A percentile compares a stretch with the other conserved stretches of the same genome.
phyloP scores from a whole-genome alignment of 2,113 vertebrate genomes.

The Sinocyclocheilus anophthalmus region DNA sequence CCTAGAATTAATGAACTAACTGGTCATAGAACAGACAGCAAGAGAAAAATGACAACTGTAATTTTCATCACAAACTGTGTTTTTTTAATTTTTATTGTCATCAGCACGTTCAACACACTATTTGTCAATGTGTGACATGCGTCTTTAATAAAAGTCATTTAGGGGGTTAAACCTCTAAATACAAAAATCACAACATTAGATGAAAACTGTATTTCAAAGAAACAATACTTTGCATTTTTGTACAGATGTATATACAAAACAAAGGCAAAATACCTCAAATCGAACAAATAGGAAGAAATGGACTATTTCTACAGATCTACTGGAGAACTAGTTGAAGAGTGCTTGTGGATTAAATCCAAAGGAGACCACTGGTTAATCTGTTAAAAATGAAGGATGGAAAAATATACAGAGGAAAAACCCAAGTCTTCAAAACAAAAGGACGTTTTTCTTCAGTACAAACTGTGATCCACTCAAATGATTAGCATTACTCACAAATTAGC shows the following conservation, averaged over 20 bases:
- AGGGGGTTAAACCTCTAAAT: constrained; percentile 90
- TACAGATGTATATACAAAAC: constrained; percentile 91
- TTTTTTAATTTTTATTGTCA: constrained; percentile 83
- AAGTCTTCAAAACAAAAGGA: not conserved
- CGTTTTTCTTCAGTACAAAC: constrained; percentile 35
- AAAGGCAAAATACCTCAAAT: constrained; percentile 83
- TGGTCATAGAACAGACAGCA: not conserved
- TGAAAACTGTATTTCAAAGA: constrained; percentile 93
- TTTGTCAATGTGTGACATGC: constrained; percentile 89
- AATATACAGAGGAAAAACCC: constrained; percentile 62
- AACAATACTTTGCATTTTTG: constrained; percentile 87
- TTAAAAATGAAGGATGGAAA: constrained; percentile 81
- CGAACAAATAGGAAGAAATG: constrained; percentile 69
- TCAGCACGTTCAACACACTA: constrained; percentile 87
- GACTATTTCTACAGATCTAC: constrained; percentile 74
- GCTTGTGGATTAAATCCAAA: constrained; percentile 72
- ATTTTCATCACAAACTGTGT: constrained; percentile 80
- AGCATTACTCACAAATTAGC: constrained; percentile 45
- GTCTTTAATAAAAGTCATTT: constrained; percentile 88
- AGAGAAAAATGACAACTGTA: not conserved
- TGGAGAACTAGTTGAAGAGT: constrained; percentile 76
- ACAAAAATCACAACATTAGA: constrained; percentile 92
- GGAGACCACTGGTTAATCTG: constrained; percentile 53
- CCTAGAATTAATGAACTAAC: not conserved
- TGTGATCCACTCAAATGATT: constrained; percentile 37